A percentile compares a stretch with the other conserved stretches of the same genome.
phyloP scores from a whole-genome alignment of 2,797 vertebrate species.

The Arnoldichthys spilopterus region DNA sequence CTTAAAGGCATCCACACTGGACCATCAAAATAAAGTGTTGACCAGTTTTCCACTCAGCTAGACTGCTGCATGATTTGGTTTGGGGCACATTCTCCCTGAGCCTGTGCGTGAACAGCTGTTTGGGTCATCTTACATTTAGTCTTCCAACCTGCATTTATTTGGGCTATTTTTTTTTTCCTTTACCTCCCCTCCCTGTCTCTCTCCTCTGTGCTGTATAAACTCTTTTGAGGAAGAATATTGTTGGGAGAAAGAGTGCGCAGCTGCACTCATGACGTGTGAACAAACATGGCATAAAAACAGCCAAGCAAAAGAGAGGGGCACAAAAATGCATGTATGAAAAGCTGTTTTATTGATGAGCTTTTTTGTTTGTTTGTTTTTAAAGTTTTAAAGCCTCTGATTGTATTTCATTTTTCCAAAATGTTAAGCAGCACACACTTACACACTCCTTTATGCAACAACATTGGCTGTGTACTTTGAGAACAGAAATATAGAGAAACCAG shows the following conservation, averaged over 20 bases:
- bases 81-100: constrained; percentile 11
- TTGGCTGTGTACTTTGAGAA: not conserved
- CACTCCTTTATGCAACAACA: constrained; percentile 51
- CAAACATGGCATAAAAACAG: constrained; percentile 79
- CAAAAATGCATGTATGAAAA: constrained; percentile 81
- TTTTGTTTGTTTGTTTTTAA: constrained; percentile 47
- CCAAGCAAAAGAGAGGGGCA: constrained; percentile 67
- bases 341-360: constrained; percentile 85
- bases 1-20: not conserved
- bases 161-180: not conserved
- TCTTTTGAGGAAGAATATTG: constrained; percentile 69
- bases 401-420: constrained; percentile 57
- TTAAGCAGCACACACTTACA: constrained; percentile 61
- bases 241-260: constrained; percentile 79
- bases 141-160: constrained; percentile 43
- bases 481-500: not conserved
- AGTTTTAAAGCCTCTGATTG: constrained; percentile 72
- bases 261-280: constrained; percentile 75
- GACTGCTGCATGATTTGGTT: not conserved
- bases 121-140: constrained; percentile 47
- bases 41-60: not conserved
- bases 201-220: constrained; percentile 46
- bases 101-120: constrained; percentile 16
- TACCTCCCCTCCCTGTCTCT: not conserved
- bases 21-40: not conserved